Conservation (phyloP, 2,797 vertebrate genomes). For the Microctenopoma lineatum region DNA sequence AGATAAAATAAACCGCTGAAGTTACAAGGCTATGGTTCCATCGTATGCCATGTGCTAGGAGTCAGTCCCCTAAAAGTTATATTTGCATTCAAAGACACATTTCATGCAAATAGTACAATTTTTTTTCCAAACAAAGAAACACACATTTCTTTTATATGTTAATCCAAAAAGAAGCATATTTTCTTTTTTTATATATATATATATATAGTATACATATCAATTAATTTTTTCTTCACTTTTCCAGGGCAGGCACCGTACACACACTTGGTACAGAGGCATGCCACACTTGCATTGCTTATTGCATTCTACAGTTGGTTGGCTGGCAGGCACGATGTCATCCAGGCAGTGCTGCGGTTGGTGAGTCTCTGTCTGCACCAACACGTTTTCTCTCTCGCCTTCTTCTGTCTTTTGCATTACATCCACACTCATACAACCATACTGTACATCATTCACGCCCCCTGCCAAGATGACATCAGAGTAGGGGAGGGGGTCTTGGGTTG, state of each 20-base stretch:
- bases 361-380: conserved; percentile 58
- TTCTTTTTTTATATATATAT: conserved; percentile 65
- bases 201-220: conserved; percentile 50
- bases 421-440: conserved; percentile 22
- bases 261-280: conserved; percentile 91
- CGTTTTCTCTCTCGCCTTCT: background rate
- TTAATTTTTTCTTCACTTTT: conserved; percentile 79
- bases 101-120: conserved; percentile 92
- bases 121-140: conserved; percentile 86
- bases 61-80: conserved; percentile 80
- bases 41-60: conserved; percentile 75
- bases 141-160: conserved; percentile 88
- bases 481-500: conserved; percentile 50
- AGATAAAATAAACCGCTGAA: conserved; percentile 46
- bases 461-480: conserved; percentile 84
- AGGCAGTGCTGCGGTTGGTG: conserved; percentile 76
- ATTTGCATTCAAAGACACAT: conserved; percentile 84
- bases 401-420: conserved; percentile 16
- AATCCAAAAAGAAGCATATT: conserved; percentile 87
- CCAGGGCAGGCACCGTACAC: conserved; percentile 90
- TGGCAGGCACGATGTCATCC: conserved; percentile 87
- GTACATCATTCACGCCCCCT: conserved; percentile 21
- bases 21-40: conserved; percentile 63
- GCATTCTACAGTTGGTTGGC: conserved; percentile 92
- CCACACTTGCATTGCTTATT: conserved; percentile 92